Evolutionary conservation across 2,888 invertebrate genomes (phyloP), one percentile per base, ranked within the genome.

Genomic region (Ommatoiulus sabulosus): DNA sequence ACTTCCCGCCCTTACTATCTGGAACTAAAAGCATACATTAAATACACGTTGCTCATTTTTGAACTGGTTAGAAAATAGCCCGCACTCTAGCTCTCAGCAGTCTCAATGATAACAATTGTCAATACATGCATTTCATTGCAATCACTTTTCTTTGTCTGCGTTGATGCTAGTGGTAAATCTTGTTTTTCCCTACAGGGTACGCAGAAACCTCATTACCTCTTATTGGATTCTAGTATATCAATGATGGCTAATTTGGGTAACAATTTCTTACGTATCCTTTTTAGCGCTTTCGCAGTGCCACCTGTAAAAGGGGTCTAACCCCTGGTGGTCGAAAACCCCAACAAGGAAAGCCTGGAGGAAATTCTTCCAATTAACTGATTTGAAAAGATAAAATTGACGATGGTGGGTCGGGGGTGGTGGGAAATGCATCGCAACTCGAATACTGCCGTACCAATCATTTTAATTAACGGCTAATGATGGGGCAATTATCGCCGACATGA

Each of bases 391-490:
- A 52, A 52, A 35, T 12, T 80, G 80, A 80, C 5, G 80, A 3
- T 52, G 15, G 10, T 0, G 80, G 15, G 4, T 15, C 35, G 80
- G 35, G 80, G 35, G 35, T 24, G 80, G 80, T 43, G 10, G 35
- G 80, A 15, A 80, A 15, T 35, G n/a, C 7, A 15, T 12, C 35
- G 80, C 12, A 80, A 80, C 15, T 43, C 3, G 12, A 80, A 15
- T 80, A 35, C 80, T 80, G 80, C 15, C 80, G 8, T 15, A 80
- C 80, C 35, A 35, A 80, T 80, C 80, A 80, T 80, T 80, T 80
- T 80, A 80, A 80, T 80, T 80, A 80, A 80, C 35, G 35, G 80
- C 15, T 80, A 80, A 80, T 80, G 80, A 80, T 80, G 15, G 80
- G 15, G 80, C 35, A 80, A 80, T 80, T 80, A 80, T 80, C 80